Conservation (phyloP, 37 sponge, comb jelly and placozoan genomes). For the Cliona cf. orientalis region DNA sequence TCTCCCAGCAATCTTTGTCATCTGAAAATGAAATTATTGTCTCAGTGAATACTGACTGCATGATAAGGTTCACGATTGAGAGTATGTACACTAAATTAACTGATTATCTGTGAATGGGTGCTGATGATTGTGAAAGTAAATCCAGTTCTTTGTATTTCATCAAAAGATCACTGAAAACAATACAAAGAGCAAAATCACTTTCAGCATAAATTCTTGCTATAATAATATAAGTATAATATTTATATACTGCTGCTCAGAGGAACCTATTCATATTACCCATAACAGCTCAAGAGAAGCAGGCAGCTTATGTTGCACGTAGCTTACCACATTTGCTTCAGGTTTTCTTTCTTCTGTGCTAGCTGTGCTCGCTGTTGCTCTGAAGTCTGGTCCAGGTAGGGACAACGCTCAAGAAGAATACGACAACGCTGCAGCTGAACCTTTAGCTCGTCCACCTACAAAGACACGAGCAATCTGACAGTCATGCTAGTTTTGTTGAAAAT, state of each 20-base stretch:
- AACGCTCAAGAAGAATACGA: conserved; percentile 20
- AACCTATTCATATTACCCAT: not conserved
- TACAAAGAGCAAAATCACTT: not conserved
- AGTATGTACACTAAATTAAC: no score
- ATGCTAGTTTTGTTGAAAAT: not conserved
- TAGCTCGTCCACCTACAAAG: conserved; percentile 45
- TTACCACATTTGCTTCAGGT: conserved; percentile 45
- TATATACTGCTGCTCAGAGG: no score
- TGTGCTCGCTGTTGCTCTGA: conserved; percentile 38
- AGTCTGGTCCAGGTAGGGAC: conserved; percentile 41
- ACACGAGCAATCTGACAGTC: not conserved
- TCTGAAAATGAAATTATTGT: no score
- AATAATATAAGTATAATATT: no score
- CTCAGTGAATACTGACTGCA: no score
- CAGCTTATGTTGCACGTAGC: not conserved
- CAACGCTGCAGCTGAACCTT: conserved; percentile 42
- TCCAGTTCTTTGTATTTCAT: not conserved
- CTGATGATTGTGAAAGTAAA: not conserved
- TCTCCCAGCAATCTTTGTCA: no score
- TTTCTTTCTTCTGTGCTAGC: conserved; percentile 30
- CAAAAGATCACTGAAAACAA: conserved; percentile 8
- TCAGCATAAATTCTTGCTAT: no score
- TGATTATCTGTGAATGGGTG: not conserved
- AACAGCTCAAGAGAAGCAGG: not conserved
- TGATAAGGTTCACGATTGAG: no score